phyloP scores from a whole-genome alignment of 1,140 invertebrate genomes.

The Drosophila bocki region DNA sequence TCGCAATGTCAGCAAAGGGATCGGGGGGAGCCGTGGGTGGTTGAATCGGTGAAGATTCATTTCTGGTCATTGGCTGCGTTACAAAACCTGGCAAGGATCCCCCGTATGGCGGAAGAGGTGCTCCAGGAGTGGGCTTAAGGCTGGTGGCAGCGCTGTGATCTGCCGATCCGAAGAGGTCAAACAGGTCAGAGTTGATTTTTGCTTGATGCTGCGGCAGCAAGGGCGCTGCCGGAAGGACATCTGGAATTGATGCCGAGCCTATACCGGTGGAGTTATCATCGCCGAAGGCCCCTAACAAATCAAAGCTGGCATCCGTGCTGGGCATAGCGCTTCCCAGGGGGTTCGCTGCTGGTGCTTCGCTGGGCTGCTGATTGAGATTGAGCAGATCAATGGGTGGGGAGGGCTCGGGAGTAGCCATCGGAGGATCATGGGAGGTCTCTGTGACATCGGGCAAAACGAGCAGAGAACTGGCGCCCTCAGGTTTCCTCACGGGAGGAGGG shows the following conservation, averaged over 20 bases:
- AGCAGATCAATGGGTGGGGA: conserved; percentile 85
- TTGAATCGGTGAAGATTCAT: conserved; percentile 67
- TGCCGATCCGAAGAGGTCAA: conserved; percentile 79
- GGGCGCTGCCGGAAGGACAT: conserved; percentile 57
- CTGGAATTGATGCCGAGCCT: conserved; percentile 74
- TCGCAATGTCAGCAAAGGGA: conserved; percentile 87
- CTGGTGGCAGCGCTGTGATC: conserved; percentile 45
- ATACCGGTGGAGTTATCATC: conserved; percentile 80
- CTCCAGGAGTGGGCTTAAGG: conserved; percentile 40
- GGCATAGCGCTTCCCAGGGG: conserved; percentile 80
- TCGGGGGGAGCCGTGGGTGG: conserved; percentile 70
- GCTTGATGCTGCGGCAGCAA: conserved; percentile 52
- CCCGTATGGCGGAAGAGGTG: conserved; percentile 54
- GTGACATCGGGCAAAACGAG: conserved; percentile 78
- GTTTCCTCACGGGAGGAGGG: conserved; percentile 23
- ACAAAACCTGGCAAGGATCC: conserved; percentile 63
- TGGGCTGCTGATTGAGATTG: conserved; percentile 85
- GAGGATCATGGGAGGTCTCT: conserved; percentile 67
- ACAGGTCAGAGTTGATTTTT: conserved; percentile 69
- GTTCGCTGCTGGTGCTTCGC: conserved; percentile 45
- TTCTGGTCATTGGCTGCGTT: conserved; percentile 59
- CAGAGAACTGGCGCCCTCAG: conserved; percentile 57
- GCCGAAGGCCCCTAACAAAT: conserved; percentile 88
- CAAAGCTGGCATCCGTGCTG: conserved; percentile 86
- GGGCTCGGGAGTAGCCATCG: conserved; percentile 63